Percentiles rank a stretch among this genome's conserved stretches.
phyloP scores from a whole-genome alignment of 2,888 invertebrate genomes.

The Hydropsyche betteni region DNA sequence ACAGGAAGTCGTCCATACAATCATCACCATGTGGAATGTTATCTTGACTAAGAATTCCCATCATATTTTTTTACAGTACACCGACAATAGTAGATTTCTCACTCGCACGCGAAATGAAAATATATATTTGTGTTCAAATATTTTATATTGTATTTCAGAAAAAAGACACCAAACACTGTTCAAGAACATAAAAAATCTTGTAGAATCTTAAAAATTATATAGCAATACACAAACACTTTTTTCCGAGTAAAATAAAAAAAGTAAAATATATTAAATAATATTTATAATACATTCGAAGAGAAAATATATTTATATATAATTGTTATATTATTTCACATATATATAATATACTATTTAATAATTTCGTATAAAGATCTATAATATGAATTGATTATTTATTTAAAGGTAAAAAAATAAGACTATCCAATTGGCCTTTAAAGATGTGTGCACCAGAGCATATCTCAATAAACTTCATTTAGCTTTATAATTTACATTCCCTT shows the following conservation, averaged over 20 bases:
- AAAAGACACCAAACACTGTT: conserved; percentile 35
- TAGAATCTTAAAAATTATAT: conserved; percentile 58
- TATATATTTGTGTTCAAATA: conserved; percentile 39
- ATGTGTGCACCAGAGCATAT: conserved; percentile 40
- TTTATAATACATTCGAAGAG: conserved; percentile 63
- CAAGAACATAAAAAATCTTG: conserved; percentile 22
- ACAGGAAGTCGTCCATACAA: conserved; percentile 51
- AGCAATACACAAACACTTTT: conserved; percentile 61
- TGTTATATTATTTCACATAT: conserved; percentile 55
- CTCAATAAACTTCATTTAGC: conserved; percentile 40
- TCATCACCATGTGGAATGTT: conserved; percentile 49
- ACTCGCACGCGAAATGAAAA: conserved; percentile 45
- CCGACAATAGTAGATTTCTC: conserved; percentile 35
- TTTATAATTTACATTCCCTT: conserved; percentile 41
- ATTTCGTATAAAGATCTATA: conserved; percentile 57
- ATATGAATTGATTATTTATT: conserved; percentile 12
- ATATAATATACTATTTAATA: conserved; percentile 58
- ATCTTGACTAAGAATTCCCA: conserved; percentile 49
- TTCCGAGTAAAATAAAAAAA: conserved; percentile 65
- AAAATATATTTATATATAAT: conserved; percentile 55
- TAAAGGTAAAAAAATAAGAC: conserved; percentile 30
- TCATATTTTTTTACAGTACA: conserved; percentile 44
- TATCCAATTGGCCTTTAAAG: conserved; percentile 34
- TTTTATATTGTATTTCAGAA: conserved; percentile 51
- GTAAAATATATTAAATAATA: conserved; percentile 66